phyloP scores from a whole-genome alignment of 1,140 invertebrate genomes.

The Drosophila paulistorum region DNA sequence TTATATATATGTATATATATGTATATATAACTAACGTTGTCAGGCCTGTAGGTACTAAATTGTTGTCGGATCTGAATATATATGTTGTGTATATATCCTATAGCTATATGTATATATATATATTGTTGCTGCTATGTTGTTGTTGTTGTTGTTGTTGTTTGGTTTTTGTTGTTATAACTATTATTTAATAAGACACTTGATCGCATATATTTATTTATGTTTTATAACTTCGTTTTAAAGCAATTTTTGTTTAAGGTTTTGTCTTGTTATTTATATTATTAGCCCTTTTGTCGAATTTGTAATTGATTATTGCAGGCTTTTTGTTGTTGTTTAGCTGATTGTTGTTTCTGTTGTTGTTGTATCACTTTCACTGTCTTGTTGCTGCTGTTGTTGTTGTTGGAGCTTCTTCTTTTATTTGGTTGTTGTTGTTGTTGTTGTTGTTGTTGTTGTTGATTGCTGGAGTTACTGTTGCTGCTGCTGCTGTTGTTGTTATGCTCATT shows the following conservation, averaged over 20 bases:
- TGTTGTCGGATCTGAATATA: constrained; percentile 56
- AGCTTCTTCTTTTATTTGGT: constrained; percentile 31
- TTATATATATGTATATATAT: constrained; percentile 30
- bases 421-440: constrained; percentile 36
- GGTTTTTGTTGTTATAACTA: constrained; percentile 22
- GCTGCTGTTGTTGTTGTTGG: constrained; percentile 44
- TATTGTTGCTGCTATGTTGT: constrained; percentile 62
- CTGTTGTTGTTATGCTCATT: constrained; percentile 77
- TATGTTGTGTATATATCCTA: constrained; percentile 22
- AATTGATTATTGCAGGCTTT: constrained; percentile 48
- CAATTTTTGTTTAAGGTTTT: constrained; percentile 53
- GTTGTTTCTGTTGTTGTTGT: constrained; percentile 55
- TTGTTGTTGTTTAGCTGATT: constrained; percentile 38
- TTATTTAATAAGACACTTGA: constrained; percentile 76
- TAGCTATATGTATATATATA: constrained; percentile 44
- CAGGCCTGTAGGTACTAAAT: constrained; percentile 81
- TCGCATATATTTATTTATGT: constrained; percentile 63
- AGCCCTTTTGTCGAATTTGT: constrained; percentile 73
- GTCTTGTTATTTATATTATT: constrained; percentile 33
- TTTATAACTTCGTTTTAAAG: constrained; percentile 54
- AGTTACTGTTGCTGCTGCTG: constrained; percentile 36
- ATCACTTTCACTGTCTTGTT: constrained; percentile 77
- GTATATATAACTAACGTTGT: constrained; percentile 69
- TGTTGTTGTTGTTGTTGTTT: constrained; percentile 34
- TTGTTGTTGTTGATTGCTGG: constrained; percentile 41